Evolutionary conservation across 1,140 invertebrate genomes (phyloP).

Genomic region (Uloborus diversus): DNA sequence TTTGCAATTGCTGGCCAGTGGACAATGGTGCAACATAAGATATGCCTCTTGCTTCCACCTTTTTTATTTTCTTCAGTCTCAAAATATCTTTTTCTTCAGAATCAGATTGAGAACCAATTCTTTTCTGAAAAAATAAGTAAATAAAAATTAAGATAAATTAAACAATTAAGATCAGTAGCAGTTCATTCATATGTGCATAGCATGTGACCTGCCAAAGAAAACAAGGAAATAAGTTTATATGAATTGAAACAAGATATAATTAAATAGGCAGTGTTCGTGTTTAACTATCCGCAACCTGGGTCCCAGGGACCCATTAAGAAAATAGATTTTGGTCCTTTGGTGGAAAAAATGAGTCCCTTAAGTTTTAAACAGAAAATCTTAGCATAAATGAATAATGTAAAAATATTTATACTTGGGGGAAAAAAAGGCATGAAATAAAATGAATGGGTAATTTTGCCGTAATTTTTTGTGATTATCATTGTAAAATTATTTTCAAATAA

Average conservation of each 20-base stretch:
- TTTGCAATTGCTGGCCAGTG: neutral
- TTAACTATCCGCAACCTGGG: too few species aligned
- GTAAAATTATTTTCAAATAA: too few species aligned
- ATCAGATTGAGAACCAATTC: neutral
- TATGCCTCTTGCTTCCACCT: constrained; percentile 1
- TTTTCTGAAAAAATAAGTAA: constrained; percentile 8
- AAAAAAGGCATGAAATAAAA: too few species aligned
- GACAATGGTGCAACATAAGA: neutral
- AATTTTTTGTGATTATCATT: too few species aligned
- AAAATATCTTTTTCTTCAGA: constrained; percentile 44
- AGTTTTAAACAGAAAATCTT: too few species aligned
- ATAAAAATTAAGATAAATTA: neutral
- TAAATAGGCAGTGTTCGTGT: neutral
- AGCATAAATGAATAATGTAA: too few species aligned
- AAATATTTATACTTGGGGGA: too few species aligned
- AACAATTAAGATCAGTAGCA: too few species aligned
- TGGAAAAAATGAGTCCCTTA: too few species aligned
- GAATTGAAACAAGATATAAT: neutral
- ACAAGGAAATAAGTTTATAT: neutral
- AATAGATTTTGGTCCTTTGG: neutral
- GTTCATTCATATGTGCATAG: neutral
- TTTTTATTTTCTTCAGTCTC: constrained; percentile 28
- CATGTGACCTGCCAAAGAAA: neutral
- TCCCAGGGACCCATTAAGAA: too few species aligned
- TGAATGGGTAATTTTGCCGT: too few species aligned